Evolutionary conservation across 2,888 invertebrate genomes (phyloP), one percentile per base, ranked within the genome.

Genomic region (Acanthococcus lagerstroemiae): DNA sequence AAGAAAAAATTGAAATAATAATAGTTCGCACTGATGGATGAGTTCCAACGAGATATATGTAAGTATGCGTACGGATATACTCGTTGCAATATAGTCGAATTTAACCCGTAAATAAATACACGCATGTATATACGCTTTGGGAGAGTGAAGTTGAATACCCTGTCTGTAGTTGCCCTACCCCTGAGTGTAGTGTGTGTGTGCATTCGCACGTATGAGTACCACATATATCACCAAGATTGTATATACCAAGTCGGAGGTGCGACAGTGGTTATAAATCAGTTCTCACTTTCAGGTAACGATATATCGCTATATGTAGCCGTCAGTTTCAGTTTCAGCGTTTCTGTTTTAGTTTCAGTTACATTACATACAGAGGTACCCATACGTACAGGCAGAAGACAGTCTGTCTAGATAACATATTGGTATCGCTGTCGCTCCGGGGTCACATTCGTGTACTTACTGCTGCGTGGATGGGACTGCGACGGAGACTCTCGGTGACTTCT

Each of bases 11-110:
- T 37, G 25, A 25, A 19, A 25, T 46, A 46, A 58, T 58, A 58
- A 58, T 58, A 58, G 37, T 58, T 58, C 58, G 45, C 58, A 45
- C 58, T 58, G 58, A 58, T 58, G 58, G 58, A 58, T 58, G 58
- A 25, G 58, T 58, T 58, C 58, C 58, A 58, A 58, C 58, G 45
- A 58, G 44, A 45, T 25, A 26, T 26, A 44, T 58, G 58, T 46
- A 58, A n/a, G n/a, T n/a, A n/a, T n/a, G n/a, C n/a, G n/a, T n/a
- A n/a, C n/a, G n/a, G n/a, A n/a, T n/a, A n/a, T n/a, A n/a, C n/a
- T n/a, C n/a, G n/a, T n/a, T n/a, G n/a, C n/a, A n/a, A n/a, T n/a
- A 58, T 58, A 58, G 58, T 58, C 58, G 58, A 58, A 58, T 58
- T 58, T 37, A 58, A 58, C 58, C 15, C 58, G 45, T 58, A 58